Conservation (phyloP, 2,888 invertebrate species). For the Stenodema calcarata region DNA sequence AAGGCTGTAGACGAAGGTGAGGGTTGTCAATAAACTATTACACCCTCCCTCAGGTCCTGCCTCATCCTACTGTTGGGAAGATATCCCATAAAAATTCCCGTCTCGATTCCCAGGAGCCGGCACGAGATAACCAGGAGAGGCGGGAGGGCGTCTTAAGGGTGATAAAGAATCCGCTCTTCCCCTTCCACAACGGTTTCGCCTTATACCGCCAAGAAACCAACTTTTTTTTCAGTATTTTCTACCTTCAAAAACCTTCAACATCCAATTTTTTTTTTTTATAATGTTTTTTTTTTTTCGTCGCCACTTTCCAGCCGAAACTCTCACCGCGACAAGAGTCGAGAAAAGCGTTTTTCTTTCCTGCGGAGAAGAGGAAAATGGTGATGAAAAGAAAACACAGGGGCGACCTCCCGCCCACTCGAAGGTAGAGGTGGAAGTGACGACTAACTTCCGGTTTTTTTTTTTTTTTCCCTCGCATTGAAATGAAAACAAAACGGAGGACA, state of each 20-base stretch:
- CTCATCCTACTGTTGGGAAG: background rate
- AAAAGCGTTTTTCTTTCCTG: background rate
- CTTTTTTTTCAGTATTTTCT: background rate
- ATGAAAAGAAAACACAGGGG: background rate
- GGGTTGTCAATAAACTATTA: conserved; percentile 32
- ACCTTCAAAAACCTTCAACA: background rate
- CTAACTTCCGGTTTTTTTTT: background rate
- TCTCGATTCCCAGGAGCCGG: background rate
- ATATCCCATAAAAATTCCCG: background rate
- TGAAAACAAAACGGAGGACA: background rate
- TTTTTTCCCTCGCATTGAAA: background rate
- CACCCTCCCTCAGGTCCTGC: background rate
- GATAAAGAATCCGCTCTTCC: background rate
- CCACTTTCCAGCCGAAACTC: background rate
- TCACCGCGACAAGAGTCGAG: background rate
- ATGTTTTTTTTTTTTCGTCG: too few species aligned
- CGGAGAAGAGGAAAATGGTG: background rate
- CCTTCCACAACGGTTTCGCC: background rate
- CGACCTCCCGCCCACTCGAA: background rate
- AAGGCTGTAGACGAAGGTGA: background rate
- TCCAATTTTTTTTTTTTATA: background rate
- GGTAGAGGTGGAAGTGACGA: background rate
- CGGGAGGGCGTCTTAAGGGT: background rate
- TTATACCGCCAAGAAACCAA: background rate
- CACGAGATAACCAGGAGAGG: background rate